phyloP scores from a whole-genome alignment of 1,140 invertebrate species.

The Hydropsyche tenuis region DNA sequence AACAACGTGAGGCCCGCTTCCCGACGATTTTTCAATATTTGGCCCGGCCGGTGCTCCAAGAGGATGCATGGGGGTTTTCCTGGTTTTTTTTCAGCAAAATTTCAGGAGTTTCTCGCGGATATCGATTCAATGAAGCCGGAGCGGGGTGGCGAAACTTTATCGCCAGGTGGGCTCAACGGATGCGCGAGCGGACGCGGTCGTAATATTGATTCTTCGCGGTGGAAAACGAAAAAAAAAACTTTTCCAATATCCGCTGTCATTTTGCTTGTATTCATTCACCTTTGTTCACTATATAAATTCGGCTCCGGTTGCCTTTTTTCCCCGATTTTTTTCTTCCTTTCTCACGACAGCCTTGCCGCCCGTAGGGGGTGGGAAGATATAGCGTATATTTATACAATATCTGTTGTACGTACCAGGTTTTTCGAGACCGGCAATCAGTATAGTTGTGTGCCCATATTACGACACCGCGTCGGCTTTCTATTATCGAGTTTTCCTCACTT shows the following conservation, averaged over 20 bases:
- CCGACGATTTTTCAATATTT: conserved; percentile 49
- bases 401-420: not conserved
- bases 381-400: too few relatives aligned
- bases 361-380: too few relatives aligned
- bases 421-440: conserved; percentile 20
- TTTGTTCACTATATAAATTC: conserved; percentile 35
- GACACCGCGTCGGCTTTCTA: not conserved
- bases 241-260: conserved; percentile 39
- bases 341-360: too few relatives aligned
- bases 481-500: conserved; percentile 28
- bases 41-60: too few relatives aligned
- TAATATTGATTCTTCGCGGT: conserved; percentile 17
- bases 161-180: conserved; percentile 23
- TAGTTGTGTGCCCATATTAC: too few relatives aligned
- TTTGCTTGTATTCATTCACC: conserved; percentile 33
- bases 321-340: not conserved
- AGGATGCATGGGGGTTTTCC: not conserved
- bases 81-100: not conserved
- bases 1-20: conserved; percentile 29
- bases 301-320: conserved; percentile 11
- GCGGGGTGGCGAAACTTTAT: conserved; percentile 19
- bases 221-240: conserved; percentile 14
- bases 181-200: not conserved
- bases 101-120: not conserved
- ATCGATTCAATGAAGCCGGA: conserved; percentile 19